phyloP scores from a whole-genome alignment of 2,888 invertebrate genomes.

The Drosophila ezoana region DNA sequence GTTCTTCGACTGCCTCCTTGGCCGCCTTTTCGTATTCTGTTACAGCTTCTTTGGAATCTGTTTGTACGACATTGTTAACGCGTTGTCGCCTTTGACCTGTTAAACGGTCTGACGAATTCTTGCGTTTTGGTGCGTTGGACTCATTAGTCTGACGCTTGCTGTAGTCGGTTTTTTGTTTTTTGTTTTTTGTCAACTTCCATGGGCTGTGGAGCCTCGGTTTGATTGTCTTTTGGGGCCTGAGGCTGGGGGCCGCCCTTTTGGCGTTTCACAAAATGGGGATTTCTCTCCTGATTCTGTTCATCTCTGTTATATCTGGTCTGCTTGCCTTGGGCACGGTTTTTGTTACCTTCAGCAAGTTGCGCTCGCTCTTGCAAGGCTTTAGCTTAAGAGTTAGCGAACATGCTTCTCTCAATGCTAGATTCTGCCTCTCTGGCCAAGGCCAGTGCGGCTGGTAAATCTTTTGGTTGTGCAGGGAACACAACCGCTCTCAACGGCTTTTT shows the following conservation, averaged over 20 bases:
- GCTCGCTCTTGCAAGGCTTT: neutral
- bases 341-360: neutral
- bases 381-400: too few species aligned
- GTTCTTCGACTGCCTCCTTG: slow-evolving; percentile 1
- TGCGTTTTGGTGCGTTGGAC: slow-evolving; percentile 4
- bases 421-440: too few species aligned
- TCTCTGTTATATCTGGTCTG: slow-evolving; percentile 2
- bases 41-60: neutral
- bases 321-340: slow-evolving; percentile 3
- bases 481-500: neutral
- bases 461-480: neutral
- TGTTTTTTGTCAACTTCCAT: slow-evolving; percentile 24
- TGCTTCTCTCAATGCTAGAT: too few species aligned
- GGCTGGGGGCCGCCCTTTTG: slow-evolving; percentile 9
- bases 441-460: too few species aligned
- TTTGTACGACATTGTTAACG: slow-evolving; percentile 12
- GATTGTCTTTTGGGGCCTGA: slow-evolving; percentile 6
- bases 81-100: slow-evolving; percentile 20
- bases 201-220: slow-evolving; percentile 18
- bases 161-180: slow-evolving; percentile 6
- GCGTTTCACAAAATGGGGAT: slow-evolving; percentile 13
- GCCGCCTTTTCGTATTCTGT: slow-evolving; percentile 3
- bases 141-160: slow-evolving; percentile 6
- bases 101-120: slow-evolving; percentile 6
- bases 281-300: slow-evolving; percentile 6